These are phyloP conservation scores for Characodon lateralis DNA, from an alignment of 2,797 vertebrate species.

Conservation along the genomic window DNA sequence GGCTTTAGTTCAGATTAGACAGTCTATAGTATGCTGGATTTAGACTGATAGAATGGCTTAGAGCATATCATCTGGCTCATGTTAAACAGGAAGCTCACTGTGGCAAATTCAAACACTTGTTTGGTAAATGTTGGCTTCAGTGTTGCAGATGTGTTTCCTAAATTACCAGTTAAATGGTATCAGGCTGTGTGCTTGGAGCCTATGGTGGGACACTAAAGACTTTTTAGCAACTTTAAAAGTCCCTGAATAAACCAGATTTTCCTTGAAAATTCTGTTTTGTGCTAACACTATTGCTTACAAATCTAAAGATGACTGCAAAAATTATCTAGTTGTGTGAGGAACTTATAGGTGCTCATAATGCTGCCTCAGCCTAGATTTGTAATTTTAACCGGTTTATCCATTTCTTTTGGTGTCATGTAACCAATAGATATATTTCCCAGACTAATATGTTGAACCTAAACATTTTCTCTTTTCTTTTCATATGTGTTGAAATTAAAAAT, in stretches of 20 bases:
- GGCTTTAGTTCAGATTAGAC: slow-evolving; percentile 77
- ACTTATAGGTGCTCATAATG: background rate
- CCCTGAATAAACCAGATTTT: background rate
- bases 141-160: slow-evolving; percentile 27
- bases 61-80: slow-evolving; percentile 65
- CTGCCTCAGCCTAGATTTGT: background rate
- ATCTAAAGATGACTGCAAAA: background rate
- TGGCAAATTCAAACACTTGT: slow-evolving; percentile 43
- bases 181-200: background rate
- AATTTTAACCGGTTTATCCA: background rate
- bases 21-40: slow-evolving; percentile 67
- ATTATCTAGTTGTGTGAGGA: background rate
- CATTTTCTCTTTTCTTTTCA: too few species aligned
- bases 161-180: slow-evolving; percentile 1
- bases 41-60: slow-evolving; percentile 62
- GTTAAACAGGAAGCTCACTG: slow-evolving; percentile 47
- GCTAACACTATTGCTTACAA: background rate
- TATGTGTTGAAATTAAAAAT: too few species aligned
- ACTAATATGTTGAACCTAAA: background rate
- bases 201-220: background rate
- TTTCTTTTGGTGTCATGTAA: background rate
- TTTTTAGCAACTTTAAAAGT: background rate
- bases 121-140: slow-evolving; percentile 43
- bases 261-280: background rate
- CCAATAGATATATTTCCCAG: background rate